A percentile compares a stretch with the other conserved stretches of the same genome.
Evolutionary conservation across 2,113 vertebrate species (phyloP).

Genomic region (Theropithecus gelada): DNA sequence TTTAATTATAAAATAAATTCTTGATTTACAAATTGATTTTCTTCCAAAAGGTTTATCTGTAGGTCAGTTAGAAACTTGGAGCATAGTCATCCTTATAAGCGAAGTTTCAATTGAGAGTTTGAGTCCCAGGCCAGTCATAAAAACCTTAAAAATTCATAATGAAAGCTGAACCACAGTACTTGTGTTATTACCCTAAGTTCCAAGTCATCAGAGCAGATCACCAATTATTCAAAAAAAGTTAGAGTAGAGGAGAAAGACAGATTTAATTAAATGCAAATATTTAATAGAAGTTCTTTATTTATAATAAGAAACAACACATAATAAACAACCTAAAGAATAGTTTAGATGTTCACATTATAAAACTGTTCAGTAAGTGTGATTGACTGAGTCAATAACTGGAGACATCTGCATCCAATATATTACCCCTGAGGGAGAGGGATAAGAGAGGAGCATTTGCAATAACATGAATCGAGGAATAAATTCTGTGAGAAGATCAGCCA

Average conservation of each 20-base stretch:
- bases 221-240: not conserved
- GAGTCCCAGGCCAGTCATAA: not conserved
- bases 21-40: not conserved
- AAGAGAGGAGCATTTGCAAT: not conserved
- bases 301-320: not conserved
- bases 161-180: not conserved
- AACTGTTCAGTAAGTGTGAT: not conserved
- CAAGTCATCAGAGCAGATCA: not conserved
- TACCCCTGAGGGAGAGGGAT: no score
- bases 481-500: not conserved
- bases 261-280: not conserved
- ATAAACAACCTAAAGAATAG: not conserved
- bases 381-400: not conserved
- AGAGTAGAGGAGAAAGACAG: not conserved
- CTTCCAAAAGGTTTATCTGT: not conserved
- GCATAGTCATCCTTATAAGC: not conserved
- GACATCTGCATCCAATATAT: not conserved
- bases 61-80: not conserved
- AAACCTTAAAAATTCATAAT: conserved; percentile 9
- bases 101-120: not conserved
- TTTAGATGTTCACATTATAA: not conserved
- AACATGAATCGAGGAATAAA: not conserved
- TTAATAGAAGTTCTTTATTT: not conserved
- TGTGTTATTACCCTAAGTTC: not conserved
- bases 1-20: not conserved